A percentile compares a stretch with the other conserved stretches of the same genome.
These are phyloP conservation scores for Diadumene lineata DNA, from an alignment of 92 coral and sea anemone genomes.

Conservation along the genomic window DNA sequence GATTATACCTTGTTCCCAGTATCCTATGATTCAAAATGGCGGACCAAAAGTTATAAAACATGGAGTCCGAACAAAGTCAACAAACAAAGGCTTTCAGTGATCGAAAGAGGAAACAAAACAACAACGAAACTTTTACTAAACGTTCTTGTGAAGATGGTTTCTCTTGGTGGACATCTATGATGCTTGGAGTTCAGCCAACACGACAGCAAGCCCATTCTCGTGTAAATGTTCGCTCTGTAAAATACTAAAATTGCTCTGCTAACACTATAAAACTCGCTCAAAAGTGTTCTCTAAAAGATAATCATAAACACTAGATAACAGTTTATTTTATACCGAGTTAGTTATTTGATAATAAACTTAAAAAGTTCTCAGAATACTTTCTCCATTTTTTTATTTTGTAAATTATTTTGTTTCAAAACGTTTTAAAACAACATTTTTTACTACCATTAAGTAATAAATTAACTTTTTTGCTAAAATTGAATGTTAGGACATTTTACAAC, in stretches of 20 bases:
- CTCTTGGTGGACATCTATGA: constrained; percentile 88
- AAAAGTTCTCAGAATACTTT: too few relatives aligned
- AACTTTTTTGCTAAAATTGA: too few relatives aligned
- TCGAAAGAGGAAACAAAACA: constrained; percentile 70
- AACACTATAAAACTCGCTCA: too few relatives aligned
- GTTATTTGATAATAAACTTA: too few relatives aligned
- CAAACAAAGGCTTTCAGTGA: constrained; percentile 11
- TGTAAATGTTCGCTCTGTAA: constrained; percentile 19
- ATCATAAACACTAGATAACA: neutral
- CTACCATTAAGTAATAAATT: too few relatives aligned
- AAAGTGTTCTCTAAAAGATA: neutral
- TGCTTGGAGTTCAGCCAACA: constrained; percentile 58
- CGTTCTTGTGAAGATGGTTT: constrained; percentile 69
- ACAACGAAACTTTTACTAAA: constrained; percentile 38
- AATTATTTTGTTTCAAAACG: too few relatives aligned
- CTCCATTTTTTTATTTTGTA: too few relatives aligned
- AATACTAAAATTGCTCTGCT: neutral
- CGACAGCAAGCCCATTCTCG: constrained; percentile 12
- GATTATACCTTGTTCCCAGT: constrained; percentile 7
- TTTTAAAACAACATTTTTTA: too few relatives aligned
- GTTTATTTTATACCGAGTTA: neutral
- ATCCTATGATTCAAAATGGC: constrained; percentile 10
- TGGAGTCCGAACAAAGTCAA: constrained; percentile 21
- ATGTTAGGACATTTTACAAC: too few relatives aligned
- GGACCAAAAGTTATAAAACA: too few relatives aligned